Conservation (phyloP, 2,888 invertebrate genomes). For the Drosophila pegasa region DNA sequence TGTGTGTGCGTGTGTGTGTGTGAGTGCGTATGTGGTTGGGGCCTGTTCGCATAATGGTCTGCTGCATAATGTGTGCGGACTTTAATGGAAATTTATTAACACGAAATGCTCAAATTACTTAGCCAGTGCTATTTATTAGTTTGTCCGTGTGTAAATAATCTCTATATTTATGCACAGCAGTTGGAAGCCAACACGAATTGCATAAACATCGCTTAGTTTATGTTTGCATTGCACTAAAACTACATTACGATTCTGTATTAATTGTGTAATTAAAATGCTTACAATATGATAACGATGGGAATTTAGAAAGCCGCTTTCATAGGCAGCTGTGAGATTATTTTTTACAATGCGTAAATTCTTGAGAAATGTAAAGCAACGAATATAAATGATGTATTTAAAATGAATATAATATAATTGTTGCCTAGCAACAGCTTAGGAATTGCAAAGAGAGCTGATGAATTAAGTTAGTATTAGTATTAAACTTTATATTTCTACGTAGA, state of each 20-base stretch:
- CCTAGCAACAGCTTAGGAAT: neutral
- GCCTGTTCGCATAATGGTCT: constrained; percentile 38
- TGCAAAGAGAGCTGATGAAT: neutral
- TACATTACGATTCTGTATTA: constrained; percentile 5
- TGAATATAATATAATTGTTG: neutral
- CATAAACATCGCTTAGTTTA: constrained; percentile 29
- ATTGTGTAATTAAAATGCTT: constrained; percentile 8
- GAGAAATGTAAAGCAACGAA: neutral
- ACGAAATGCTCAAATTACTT: constrained; percentile 41
- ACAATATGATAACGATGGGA: no score
- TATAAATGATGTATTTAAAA: neutral
- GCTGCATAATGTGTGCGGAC: constrained; percentile 34
- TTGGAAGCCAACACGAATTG: constrained; percentile 23
- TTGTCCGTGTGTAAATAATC: constrained; percentile 25
- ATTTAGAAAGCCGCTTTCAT: neutral
- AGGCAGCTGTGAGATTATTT: neutral
- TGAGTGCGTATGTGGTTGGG: neutral
- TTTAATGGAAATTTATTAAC: constrained; percentile 68
- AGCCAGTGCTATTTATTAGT: constrained; percentile 43
- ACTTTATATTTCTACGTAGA: no score
- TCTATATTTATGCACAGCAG: constrained; percentile 19
- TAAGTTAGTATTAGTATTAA: no score
- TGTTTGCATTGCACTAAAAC: constrained; percentile 13
- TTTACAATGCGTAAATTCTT: neutral
- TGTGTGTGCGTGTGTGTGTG: constrained; percentile 9